Conservation (phyloP, 2,113 vertebrate genomes). For the Corvus hawaiiensis region DNA sequence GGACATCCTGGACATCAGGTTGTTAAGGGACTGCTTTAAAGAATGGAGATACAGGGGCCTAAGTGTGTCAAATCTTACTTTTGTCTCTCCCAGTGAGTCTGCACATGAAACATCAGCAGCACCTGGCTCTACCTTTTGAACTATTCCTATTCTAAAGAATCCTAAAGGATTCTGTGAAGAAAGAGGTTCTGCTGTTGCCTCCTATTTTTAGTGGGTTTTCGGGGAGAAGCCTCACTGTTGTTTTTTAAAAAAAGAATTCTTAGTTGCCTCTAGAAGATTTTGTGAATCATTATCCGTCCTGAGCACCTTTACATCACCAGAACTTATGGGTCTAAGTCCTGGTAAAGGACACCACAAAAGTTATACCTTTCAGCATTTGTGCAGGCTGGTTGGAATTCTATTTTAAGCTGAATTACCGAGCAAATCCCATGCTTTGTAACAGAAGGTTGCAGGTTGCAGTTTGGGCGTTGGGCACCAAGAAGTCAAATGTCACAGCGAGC, state of each 20-base stretch:
- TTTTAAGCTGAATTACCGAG: background rate
- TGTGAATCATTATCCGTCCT: background rate
- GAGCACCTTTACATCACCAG: background rate
- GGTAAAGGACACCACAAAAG: background rate
- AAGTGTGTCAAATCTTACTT: background rate
- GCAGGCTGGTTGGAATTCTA: background rate
- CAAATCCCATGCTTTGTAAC: background rate
- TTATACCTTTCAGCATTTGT: background rate
- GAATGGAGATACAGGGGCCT: background rate
- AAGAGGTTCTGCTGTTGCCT: background rate
- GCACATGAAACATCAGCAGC: background rate
- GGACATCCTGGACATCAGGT: background rate
- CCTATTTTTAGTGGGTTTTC: background rate
- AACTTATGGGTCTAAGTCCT: background rate
- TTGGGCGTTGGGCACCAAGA: background rate
- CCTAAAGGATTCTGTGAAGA: background rate
- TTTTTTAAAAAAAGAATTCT: background rate
- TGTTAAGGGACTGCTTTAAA: background rate
- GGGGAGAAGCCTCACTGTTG: background rate
- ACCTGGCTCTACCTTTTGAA: background rate
- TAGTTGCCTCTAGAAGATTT: background rate
- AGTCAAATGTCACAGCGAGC: background rate
- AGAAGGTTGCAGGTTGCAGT: background rate
- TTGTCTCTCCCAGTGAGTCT: background rate
- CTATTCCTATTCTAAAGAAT: background rate